phyloP scores from a whole-genome alignment of 2,888 invertebrate genomes.

The Lasiommata megera region DNA sequence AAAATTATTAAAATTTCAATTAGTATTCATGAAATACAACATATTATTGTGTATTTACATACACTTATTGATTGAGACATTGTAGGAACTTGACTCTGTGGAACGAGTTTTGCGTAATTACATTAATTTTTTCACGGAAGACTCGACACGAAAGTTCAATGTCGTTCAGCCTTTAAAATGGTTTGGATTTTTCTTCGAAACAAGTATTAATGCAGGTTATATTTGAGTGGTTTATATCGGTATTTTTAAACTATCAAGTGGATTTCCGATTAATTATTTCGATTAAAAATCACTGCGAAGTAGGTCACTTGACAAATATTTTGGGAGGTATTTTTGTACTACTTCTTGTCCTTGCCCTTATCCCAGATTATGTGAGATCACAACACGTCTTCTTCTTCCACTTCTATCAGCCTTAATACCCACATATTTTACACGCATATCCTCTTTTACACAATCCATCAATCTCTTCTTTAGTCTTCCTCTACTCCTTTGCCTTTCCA shows the following conservation, averaged over 20 bases:
- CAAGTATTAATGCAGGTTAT: background rate
- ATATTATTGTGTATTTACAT: background rate
- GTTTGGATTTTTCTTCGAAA: background rate
- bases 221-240: background rate
- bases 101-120: slow-evolving; percentile 2
- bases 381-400: too few species aligned
- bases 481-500: too few species aligned
- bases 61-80: slow-evolving; percentile 2
- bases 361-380: too few species aligned
- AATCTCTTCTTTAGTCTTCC: too few species aligned
- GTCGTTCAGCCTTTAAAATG: background rate
- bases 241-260: background rate
- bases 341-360: too few species aligned
- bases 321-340: too few species aligned
- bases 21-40: background rate
- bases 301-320: too few species aligned
- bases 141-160: slow-evolving; percentile 4
- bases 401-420: too few species aligned
- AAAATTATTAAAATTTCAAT: background rate
- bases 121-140: slow-evolving; percentile 7
- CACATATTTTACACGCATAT: too few species aligned
- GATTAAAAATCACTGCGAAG: too few species aligned
- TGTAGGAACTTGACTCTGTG: background rate
- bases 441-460: too few species aligned
- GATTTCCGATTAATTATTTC: too few species aligned